phyloP scores from a whole-genome alignment of 2,888 invertebrate genomes.

The Muscina levida region DNA sequence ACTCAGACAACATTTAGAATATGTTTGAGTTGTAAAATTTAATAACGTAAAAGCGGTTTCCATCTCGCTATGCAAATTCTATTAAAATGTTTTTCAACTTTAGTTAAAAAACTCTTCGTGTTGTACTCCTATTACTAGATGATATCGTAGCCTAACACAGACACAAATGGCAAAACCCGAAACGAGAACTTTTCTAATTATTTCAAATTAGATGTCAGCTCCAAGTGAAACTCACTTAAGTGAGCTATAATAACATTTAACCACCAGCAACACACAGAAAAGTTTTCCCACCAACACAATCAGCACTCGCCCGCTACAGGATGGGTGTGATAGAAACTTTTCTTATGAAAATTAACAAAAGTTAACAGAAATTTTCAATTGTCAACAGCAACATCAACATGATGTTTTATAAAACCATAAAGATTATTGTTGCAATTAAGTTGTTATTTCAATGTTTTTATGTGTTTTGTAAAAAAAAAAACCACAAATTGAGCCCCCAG shows the following conservation, averaged over 20 bases:
- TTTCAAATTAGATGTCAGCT: slow-evolving; percentile 62
- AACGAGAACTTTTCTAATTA: slow-evolving; percentile 56
- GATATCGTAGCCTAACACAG: not conserved
- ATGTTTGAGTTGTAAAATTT: too few species aligned
- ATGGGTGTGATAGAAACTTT: slow-evolving; percentile 5
- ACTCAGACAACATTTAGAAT: too few species aligned
- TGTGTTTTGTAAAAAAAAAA: not conserved
- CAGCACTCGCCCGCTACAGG: not conserved
- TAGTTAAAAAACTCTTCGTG: slow-evolving; percentile 33
- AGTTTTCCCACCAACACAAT: slow-evolving; percentile 7
- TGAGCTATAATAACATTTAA: slow-evolving; percentile 60
- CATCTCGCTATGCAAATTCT: slow-evolving; percentile 1
- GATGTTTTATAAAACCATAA: slow-evolving; percentile 36
- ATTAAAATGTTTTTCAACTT: slow-evolving; percentile 23
- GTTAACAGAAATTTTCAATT: slow-evolving; percentile 51
- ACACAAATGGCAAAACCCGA: slow-evolving; percentile 30
- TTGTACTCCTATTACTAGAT: not conserved
- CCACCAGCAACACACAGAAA: slow-evolving; percentile 46
- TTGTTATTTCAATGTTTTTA: slow-evolving; percentile 25
- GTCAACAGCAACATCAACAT: not conserved
- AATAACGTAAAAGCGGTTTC: too few species aligned
- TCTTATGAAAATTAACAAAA: slow-evolving; percentile 47
- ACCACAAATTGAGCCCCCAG: not conserved
- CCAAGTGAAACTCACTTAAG: slow-evolving; percentile 59
- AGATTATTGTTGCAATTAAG: slow-evolving; percentile 25